Evolutionary conservation across 2,797 vertebrate genomes (phyloP), one percentile per base, ranked within the genome.

Genomic region (Orestias chungarensis): DNA sequence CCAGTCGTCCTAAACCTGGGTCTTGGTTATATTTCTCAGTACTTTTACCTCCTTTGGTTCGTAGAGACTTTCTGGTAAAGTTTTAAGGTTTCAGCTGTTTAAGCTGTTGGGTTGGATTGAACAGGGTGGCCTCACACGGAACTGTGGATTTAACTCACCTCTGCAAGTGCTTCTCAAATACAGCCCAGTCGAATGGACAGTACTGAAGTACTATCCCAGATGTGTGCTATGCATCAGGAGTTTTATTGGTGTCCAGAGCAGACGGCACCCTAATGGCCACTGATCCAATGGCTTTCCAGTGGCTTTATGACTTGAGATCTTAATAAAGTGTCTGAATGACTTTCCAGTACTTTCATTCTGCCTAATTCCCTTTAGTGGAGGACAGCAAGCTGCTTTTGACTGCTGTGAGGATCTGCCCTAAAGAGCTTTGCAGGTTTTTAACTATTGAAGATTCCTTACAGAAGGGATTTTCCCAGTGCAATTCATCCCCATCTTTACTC

Each of bases 401-500:
- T 54, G 77, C 77, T 67, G 46, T 20, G 74, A 87, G 68, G 75
- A 88, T 86, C 70, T 83, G 83, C 43, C 80, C 86, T 91, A 82
- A 93, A 93, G 90, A 91, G 88, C 80, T 91, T 91, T 91, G 86
- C 92, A 90, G 91, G 82, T 74, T 88, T n/a, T 88, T 74, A 78
- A 73, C 71, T 86, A 90, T 86, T 88, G 79, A 91, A 85, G 82
- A 78, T 83, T 83, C 71, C 12, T 54, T 83, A 71, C 72, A 76
- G 75, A 43, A 46, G 87, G 88, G 87, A 86, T 75, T 93, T 91
- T 90, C 86, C 90, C 78, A 82, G 70, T 73, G 49, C 81, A 81
- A 80, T 90, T 82, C 80, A 89, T 90, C 88, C 81, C 77, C 78
- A 86, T 88, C 81, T 78, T 72, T 44, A 76, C 52, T 55, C 54